Percentiles rank a stretch among this genome's conserved stretches.
phyloP scores from a whole-genome alignment of 2,888 invertebrate genomes.

The Xylota sylvarum region DNA sequence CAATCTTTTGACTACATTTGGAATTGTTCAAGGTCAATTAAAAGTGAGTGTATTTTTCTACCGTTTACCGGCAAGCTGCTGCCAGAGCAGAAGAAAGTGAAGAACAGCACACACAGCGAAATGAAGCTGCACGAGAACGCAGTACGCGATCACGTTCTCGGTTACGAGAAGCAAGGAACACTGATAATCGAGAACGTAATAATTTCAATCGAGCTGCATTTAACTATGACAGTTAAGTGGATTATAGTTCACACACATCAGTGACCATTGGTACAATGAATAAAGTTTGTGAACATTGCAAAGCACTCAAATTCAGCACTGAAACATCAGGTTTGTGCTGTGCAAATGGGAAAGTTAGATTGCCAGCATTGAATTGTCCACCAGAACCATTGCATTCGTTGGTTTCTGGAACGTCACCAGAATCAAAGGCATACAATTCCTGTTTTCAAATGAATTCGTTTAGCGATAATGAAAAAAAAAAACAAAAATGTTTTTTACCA shows the following conservation, averaged over 20 bases:
- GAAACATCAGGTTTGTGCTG: conserved; percentile 58
- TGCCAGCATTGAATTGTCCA: conserved; percentile 22
- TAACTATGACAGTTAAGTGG: conserved; percentile 10
- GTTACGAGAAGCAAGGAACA: too few relatives aligned
- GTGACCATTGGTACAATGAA: conserved; percentile 10
- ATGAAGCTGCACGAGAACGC: too few relatives aligned
- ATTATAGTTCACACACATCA: conserved; percentile 1
- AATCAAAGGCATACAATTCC: conserved; percentile 22
- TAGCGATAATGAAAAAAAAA: too few relatives aligned
- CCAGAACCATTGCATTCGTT: conserved; percentile 43
- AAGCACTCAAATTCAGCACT: conserved; percentile 52
- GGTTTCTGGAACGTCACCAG: conserved; percentile 41
- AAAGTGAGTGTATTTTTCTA: too few relatives aligned
- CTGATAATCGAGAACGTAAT: too few relatives aligned
- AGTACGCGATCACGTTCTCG: too few relatives aligned
- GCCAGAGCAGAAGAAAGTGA: too few relatives aligned
- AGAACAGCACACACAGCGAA: too few relatives aligned
- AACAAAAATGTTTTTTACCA: too few relatives aligned
- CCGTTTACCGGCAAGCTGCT: too few relatives aligned
- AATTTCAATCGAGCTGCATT: conserved; percentile 18
- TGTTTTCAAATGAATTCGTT: conserved; percentile 34
- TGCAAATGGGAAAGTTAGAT: conserved; percentile 55
- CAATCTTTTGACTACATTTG: too few relatives aligned
- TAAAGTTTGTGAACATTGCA: conserved; percentile 25
- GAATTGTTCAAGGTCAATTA: too few relatives aligned